Percentiles rank a stretch among this genome's conserved stretches.
Conservation (phyloP, 2,888 invertebrate species). For the Dermolepida albohirtum region DNA sequence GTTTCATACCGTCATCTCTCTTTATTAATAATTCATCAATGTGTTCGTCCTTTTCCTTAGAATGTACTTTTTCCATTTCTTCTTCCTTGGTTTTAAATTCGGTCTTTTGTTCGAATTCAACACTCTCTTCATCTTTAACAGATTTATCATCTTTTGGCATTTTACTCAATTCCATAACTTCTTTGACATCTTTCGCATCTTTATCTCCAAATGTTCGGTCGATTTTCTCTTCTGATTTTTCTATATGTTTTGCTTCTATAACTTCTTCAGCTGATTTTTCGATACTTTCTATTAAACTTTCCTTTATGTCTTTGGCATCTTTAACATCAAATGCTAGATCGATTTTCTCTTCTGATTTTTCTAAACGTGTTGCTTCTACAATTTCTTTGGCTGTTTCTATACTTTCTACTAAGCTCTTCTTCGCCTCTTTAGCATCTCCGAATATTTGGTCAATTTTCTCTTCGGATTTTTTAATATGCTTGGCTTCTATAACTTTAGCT, state of each 20-base stretch:
- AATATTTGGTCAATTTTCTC: too few relatives aligned
- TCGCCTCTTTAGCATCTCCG: neutral
- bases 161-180: too few relatives aligned
- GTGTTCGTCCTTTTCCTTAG: too few relatives aligned
- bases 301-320: neutral
- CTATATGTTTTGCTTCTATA: constrained; percentile 34
- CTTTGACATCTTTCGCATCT: too few relatives aligned
- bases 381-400: constrained; percentile 42
- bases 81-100: too few relatives aligned
- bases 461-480: constrained; percentile 37
- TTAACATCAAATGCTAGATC: neutral
- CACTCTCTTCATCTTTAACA: too few relatives aligned
- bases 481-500: constrained; percentile 36
- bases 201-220: too few relatives aligned
- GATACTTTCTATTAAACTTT: constrained; percentile 36
- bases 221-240: constrained; percentile 32
- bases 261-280: constrained; percentile 39
- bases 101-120: too few relatives aligned
- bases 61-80: too few relatives aligned
- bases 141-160: too few relatives aligned
- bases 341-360: constrained; percentile 32
- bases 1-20: too few relatives aligned
- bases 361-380: constrained; percentile 33
- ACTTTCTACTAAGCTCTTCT: constrained; percentile 15
- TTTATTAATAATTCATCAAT: too few relatives aligned